Evolutionary conservation across 1,140 invertebrate species (phyloP), one percentile per base, ranked within the genome.

Genomic region (Heterodera schachtii): DNA sequence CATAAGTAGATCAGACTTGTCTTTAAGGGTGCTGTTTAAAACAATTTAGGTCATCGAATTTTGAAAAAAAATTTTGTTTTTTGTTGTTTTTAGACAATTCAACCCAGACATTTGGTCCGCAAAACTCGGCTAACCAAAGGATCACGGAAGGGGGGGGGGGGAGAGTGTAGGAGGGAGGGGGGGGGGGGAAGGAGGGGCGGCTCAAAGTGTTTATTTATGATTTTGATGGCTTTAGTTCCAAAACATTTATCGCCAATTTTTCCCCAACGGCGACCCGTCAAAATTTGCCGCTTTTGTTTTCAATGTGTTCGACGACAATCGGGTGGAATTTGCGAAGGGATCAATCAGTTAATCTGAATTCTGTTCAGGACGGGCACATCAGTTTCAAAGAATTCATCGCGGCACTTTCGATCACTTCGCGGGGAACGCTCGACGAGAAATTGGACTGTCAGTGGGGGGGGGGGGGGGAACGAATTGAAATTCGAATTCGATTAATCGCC

Each of bases 281-380:
- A 92, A 92, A 80, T 92, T 92, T 87, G 91, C 92, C 21, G 86
- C 89, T 41, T 92, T 91, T 86, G 91, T 92, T 0, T 92, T 92
- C 84, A 92, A 92, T 85, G 92, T 92, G 5, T 92, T 92, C 85
- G 92, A 92, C 86, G 88, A 90, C 49, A 91, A 92, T 78, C 91
- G 91, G 87, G 91, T 92, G 87, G 79, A 31, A 31, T 31, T 31
- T 31, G 31, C 31, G 31, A 52, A 52, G 86, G 73, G 5, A 31
- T 31, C 31, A 31, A 31, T 69, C 77, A 44, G 21, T 79, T 81
- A 82, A 74, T 75, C 69, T n/a, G 3, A 43, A 79, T 81, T 69
- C 79, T 57, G 83, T 87, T 70, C 73, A 90, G 89, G 90, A 90
- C 81, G 90, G 90, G 4, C 87, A 90, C 57, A 90, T 91, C 73